Evolutionary conservation across 2,797 vertebrate genomes (phyloP).

Genomic region (Eurystomus glaucurus): DNA sequence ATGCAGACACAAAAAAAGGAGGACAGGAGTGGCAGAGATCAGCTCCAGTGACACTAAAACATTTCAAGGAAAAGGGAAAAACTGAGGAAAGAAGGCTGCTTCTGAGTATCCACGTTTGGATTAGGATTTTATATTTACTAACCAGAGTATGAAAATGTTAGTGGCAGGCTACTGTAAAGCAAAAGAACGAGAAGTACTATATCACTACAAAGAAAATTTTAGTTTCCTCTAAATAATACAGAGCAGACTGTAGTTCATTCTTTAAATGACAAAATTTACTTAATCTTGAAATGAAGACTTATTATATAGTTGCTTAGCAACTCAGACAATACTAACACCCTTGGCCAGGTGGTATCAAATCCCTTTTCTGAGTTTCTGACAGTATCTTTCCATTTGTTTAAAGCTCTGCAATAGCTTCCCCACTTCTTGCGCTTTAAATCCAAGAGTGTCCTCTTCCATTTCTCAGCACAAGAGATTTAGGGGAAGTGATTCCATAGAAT

Average conservation of each 20-base stretch:
- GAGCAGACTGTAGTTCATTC: constrained; percentile 65
- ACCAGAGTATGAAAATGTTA: background rate
- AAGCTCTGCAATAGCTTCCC: background rate
- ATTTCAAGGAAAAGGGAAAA: background rate
- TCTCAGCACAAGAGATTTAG: background rate
- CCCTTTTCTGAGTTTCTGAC: constrained; percentile 28
- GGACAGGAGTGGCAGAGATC: background rate
- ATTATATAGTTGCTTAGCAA: constrained; percentile 71
- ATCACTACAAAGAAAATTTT: background rate
- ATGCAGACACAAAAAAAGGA: background rate
- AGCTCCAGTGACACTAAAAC: background rate
- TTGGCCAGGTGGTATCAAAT: background rate
- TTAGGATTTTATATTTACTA: background rate
- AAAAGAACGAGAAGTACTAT: background rate
- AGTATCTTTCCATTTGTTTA: background rate
- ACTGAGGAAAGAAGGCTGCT: background rate
- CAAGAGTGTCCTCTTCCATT: background rate
- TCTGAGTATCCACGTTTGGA: background rate
- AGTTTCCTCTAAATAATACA: background rate
- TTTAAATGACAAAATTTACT: constrained; percentile 64
- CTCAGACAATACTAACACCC: constrained; percentile 13
- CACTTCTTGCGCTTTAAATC: background rate
- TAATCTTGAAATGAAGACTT: constrained; percentile 65
- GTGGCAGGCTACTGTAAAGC: background rate
- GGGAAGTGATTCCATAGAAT: background rate